phyloP scores from a whole-genome alignment of 2,113 vertebrate species.

The Lipotes vexillifer region DNA sequence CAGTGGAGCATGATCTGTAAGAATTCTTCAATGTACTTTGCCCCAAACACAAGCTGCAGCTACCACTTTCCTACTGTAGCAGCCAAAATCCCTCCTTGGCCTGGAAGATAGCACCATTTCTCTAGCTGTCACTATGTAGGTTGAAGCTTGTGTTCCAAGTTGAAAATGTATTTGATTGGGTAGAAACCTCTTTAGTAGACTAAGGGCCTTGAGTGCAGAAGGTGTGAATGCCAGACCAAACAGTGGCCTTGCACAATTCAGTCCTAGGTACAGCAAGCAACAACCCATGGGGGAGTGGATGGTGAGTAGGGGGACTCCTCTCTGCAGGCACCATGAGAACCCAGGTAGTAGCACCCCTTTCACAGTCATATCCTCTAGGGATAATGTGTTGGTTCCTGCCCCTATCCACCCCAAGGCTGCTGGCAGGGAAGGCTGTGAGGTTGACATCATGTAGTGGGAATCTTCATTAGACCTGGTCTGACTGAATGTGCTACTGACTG shows the following conservation, averaged over 20 bases:
- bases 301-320: fast-evolving
- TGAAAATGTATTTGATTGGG: conserved; percentile 20
- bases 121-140: neutral
- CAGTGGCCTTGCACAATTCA: neutral
- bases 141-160: neutral
- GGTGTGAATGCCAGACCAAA: neutral
- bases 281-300: neutral
- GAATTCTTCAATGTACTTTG: conserved; percentile 26
- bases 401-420: neutral
- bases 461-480: neutral
- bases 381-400: neutral
- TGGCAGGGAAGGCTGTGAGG: neutral
- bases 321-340: neutral
- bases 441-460: neutral
- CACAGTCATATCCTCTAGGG: neutral
- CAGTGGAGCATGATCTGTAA: neutral
- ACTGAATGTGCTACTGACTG: neutral
- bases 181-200: neutral
- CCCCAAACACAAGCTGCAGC: neutral
- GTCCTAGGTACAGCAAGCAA: neutral
- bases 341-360: neutral
- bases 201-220: neutral
- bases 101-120: neutral
- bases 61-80: neutral
- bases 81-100: neutral